Evolutionary conservation across 2,888 invertebrate genomes (phyloP), one percentile per base, ranked within the genome.

Genomic region (Troides helena): DNA sequence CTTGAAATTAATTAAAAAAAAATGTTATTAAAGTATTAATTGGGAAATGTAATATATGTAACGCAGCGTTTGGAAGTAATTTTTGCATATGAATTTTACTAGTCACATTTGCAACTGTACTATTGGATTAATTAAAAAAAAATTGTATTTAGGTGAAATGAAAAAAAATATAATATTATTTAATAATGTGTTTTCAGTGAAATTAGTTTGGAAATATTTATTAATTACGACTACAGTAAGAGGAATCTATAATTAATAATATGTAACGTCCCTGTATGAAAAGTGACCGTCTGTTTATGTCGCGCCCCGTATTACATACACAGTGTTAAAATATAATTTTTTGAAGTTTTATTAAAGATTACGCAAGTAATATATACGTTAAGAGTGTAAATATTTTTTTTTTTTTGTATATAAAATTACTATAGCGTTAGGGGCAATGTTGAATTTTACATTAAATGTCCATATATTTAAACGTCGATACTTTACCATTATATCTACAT

Each of bases 351-450:
- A 70, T 64, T 50, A 58, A 67, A 69, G 66, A 46, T 68, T 73
- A 73, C 56, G 65, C 68, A 65, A 61, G 39, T 65, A 67, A 61
- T 71, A 71, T 71, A 63, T 71, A 71, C 69, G 18, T 67, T 72
- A 70, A 72, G 53, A 30, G 58, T 75, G 75, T 75, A 75, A 75
- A 75, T 75, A 75, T 66, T 46, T 46, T 46, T 66, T 46, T 43
- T 43, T 46, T 46, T 68, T 72, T 75, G 75, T 75, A 75, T 72
- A 74, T 70, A 73, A 68, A 62, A 59, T 63, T 53, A 59, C 39
- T 59, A 62, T 36, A 58, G 18, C 46, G 36, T 36, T 59, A 65
- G 53, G 43, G 58, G n/a, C 43, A 23, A 65, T 59, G 39, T 67
- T 66, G 23, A 14, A 36, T 67, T 30, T 61, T 62, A 65, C 23